Percentiles rank a stretch among this genome's conserved stretches.
Conservation (phyloP, 2,113 vertebrate species). For the Oreochromis niloticus region DNA sequence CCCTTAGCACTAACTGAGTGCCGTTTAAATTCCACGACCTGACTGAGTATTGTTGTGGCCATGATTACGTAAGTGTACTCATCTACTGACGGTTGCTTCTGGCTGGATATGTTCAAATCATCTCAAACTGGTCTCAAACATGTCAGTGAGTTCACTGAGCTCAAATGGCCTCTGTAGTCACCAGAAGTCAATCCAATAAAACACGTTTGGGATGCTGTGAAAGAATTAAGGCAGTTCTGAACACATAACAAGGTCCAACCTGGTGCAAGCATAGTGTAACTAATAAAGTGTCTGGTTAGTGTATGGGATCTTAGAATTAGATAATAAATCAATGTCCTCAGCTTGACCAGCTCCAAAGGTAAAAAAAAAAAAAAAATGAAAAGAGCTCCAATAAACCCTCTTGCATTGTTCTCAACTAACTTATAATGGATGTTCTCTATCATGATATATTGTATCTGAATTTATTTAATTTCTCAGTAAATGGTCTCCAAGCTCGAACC, state of each 20-base stretch:
- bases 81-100: background rate
- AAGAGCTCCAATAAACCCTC: background rate
- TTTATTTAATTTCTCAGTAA: conserved; percentile 72
- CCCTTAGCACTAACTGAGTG: background rate
- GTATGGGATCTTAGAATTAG: background rate
- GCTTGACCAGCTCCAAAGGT: background rate
- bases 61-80: background rate
- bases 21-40: background rate
- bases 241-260: background rate
- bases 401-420: background rate
- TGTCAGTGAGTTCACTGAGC: background rate
- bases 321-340: background rate
- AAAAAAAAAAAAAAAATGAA: background rate
- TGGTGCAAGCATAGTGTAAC: background rate
- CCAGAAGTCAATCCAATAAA: background rate
- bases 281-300: background rate
- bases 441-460: fast-evolving
- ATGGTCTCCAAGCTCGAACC: conserved; percentile 93
- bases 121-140: background rate
- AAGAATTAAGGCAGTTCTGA: background rate
- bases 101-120: background rate
- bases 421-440: background rate
- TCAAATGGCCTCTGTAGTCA: background rate
- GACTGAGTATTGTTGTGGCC: background rate
- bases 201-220: background rate